These are phyloP conservation scores for Pseudopleuronectes americanus DNA, from an alignment of 2,797 vertebrate genomes.

Conservation along the genomic window DNA sequence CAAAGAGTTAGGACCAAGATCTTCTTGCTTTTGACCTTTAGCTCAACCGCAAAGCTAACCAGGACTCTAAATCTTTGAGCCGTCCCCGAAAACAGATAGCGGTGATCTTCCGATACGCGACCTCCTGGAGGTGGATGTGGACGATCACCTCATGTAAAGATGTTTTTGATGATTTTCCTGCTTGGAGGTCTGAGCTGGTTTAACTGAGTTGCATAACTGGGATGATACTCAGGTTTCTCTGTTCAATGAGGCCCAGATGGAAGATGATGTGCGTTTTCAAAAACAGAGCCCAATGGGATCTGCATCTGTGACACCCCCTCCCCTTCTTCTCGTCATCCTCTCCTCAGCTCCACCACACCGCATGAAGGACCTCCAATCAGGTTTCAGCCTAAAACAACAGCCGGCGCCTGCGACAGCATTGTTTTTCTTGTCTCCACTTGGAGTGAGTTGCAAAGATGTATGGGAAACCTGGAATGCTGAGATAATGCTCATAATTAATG, in stretches of 20 bases:
- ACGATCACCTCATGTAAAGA: conserved; percentile 48
- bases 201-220: conserved; percentile 74
- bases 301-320: background rate
- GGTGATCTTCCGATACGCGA: conserved; percentile 14
- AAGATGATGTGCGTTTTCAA: conserved; percentile 65
- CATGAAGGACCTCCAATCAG: conserved; percentile 41
- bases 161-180: conserved; percentile 45
- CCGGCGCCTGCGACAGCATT: conserved; percentile 4
- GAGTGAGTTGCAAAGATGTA: conserved; percentile 1
- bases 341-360: conserved; percentile 41
- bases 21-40: conserved; percentile 26
- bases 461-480: conserved; percentile 12
- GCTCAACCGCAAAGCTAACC: conserved; percentile 45
- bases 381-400: conserved; percentile 46
- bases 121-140: conserved; percentile 32
- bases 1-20: conserved; percentile 20
- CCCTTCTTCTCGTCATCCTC: conserved; percentile 22
- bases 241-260: conserved; percentile 76
- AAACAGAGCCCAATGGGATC: conserved; percentile 54
- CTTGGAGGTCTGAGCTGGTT: conserved; percentile 64
- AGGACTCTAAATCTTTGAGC: conserved; percentile 30
- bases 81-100: conserved; percentile 1
- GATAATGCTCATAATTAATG: conserved; percentile 18
- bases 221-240: conserved; percentile 69
- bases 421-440: conserved; percentile 25